These are phyloP conservation scores for Pristionchus pacificus DNA, from an alignment of 1,140 invertebrate genomes.

Conservation along the genomic window DNA sequence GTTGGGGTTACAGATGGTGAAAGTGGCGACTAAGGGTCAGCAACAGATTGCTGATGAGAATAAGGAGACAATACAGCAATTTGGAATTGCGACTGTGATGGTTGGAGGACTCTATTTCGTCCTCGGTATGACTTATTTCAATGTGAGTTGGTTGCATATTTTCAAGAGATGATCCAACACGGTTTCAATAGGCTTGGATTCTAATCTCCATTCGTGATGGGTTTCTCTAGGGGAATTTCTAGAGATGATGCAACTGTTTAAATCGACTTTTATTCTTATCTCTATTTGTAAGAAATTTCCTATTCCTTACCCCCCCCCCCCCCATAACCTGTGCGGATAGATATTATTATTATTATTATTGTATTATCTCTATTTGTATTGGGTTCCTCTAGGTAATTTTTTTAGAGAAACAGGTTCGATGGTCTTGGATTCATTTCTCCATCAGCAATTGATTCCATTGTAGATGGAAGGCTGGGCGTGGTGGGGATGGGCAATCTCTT, in stretches of 20 bases:
- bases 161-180: conserved; percentile 26
- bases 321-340: too few species aligned
- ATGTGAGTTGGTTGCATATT: too few species aligned
- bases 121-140: conserved; percentile 29
- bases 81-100: conserved; percentile 33
- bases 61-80: conserved; percentile 40
- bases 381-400: too few species aligned
- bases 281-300: too few species aligned
- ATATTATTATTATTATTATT: too few species aligned
- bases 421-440: too few species aligned
- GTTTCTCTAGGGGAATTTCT: conserved; percentile 15
- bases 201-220: conserved; percentile 14
- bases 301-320: too few species aligned
- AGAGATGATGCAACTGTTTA: conserved; percentile 9
- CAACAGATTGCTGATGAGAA: conserved; percentile 53
- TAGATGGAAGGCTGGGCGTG: not conserved
- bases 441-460: too few species aligned
- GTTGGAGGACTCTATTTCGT: conserved; percentile 25
- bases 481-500: not conserved
- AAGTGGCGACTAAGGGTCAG: conserved; percentile 51
- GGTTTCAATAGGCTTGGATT: conserved; percentile 2
- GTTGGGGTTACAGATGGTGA: conserved; percentile 28
- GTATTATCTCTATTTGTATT: too few species aligned
- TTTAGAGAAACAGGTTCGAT: too few species aligned
- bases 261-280: conserved; percentile 23